A percentile compares a stretch with the other conserved stretches of the same genome.
Conservation (phyloP, 2,888 invertebrate species). For the Clitarchus hookeri region DNA sequence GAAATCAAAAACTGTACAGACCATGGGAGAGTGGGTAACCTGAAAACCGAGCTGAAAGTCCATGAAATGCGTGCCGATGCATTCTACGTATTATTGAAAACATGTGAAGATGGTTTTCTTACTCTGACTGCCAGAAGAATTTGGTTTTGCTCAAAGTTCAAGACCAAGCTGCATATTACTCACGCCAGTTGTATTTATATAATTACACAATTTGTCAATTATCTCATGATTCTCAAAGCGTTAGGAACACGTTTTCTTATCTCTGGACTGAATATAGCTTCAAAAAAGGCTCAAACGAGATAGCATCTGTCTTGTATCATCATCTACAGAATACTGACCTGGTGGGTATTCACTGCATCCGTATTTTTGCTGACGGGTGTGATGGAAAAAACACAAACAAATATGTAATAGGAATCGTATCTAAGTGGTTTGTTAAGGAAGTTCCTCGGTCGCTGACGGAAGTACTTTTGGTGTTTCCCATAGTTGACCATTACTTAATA, state of each 20-base stretch:
- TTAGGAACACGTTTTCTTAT: too few species aligned
- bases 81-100: neutral
- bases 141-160: constrained; percentile 47
- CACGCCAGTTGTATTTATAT: constrained; percentile 49
- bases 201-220: constrained; percentile 49
- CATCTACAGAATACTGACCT: constrained; percentile 10
- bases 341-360: constrained; percentile 4
- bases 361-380: constrained; percentile 20
- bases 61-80: constrained; percentile 1
- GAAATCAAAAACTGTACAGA: neutral
- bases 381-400: constrained; percentile 24
- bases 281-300: too few species aligned
- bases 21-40: neutral
- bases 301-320: neutral
- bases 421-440: constrained; percentile 15
- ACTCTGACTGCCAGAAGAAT: constrained; percentile 48
- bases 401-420: constrained; percentile 20
- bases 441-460: neutral
- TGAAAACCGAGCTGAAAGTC: neutral
- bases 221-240: too few species aligned
- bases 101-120: neutral
- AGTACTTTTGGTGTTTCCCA: neutral
- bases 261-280: too few species aligned
- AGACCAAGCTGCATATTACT: constrained; percentile 50
- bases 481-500: neutral